A percentile compares a stretch with the other conserved stretches of the same genome.
Evolutionary conservation across 2,113 vertebrate species (phyloP).

Genomic region (Ailuropoda melanoleuca): DNA sequence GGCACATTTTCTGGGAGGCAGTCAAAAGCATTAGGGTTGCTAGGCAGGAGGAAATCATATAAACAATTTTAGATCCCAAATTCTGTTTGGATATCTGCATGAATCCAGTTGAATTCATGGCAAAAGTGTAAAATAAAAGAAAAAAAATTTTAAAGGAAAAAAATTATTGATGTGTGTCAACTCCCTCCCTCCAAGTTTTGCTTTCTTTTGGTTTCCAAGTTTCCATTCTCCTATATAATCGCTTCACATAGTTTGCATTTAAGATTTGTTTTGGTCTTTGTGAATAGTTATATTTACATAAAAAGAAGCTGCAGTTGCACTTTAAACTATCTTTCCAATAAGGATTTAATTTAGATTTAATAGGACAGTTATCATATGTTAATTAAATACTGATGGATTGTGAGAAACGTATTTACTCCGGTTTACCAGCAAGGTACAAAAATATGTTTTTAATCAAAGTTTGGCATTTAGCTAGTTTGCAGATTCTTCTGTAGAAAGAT

Average conservation of each 20-base stretch:
- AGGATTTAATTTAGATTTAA: constrained; percentile 68
- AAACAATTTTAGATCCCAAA: constrained; percentile 44
- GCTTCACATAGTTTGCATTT: constrained; percentile 22
- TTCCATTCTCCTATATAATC: not conserved
- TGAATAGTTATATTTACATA: constrained; percentile 62
- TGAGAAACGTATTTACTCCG: constrained; percentile 49
- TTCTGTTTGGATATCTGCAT: not conserved
- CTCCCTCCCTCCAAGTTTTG: not conserved
- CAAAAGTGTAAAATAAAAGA: constrained; percentile 4
- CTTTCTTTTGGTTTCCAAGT: constrained; percentile 27
- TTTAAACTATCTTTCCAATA: constrained; percentile 59
- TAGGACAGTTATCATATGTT: constrained; percentile 56
- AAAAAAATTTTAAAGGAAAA: not conserved
- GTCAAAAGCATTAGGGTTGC: constrained; percentile 48
- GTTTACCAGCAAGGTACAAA: constrained; percentile 44
- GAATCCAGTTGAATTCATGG: constrained; percentile 40
- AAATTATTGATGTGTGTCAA: not conserved
- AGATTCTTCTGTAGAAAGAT: constrained; percentile 1
- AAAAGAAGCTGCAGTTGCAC: constrained; percentile 51
- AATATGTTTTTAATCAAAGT: constrained; percentile 64
- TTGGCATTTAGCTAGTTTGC: constrained; percentile 34
- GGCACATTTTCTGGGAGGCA: not conserved
- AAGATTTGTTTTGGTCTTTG: constrained; percentile 33
- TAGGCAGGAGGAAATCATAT: not conserved
- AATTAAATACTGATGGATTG: constrained; percentile 64